phyloP scores from a whole-genome alignment of 2,888 invertebrate species.

The Leptarthrus brevirostris region DNA sequence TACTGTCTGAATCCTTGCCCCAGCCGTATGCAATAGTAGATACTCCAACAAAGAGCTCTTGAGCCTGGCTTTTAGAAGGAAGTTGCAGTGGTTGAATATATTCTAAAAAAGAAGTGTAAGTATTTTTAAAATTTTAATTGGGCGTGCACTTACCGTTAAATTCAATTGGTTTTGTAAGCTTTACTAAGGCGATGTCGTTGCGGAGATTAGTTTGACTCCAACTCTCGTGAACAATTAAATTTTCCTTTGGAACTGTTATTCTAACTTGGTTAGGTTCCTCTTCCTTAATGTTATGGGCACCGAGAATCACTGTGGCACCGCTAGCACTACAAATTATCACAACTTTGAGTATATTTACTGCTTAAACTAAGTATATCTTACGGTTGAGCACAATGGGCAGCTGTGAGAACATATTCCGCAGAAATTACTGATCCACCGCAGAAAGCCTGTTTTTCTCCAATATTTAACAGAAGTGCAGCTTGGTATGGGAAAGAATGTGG shows the following conservation, averaged over 20 bases:
- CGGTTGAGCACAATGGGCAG: conserved; percentile 53
- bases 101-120: conserved; percentile 52
- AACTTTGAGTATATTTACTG: neutral
- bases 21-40: conserved; percentile 61
- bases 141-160: conserved; percentile 63
- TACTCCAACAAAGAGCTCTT: conserved; percentile 56
- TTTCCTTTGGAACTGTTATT: conserved; percentile 55
- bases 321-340: conserved; percentile 41
- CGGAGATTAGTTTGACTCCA: conserved; percentile 60
- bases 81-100: conserved; percentile 59
- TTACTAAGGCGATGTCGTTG: conserved; percentile 68
- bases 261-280: conserved; percentile 53
- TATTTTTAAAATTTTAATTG: neutral
- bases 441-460: conserved; percentile 14
- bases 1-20: conserved; percentile 60
- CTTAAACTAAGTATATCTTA: neutral
- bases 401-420: conserved; percentile 20
- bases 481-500: conserved; percentile 62
- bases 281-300: conserved; percentile 49
- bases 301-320: conserved; percentile 42
- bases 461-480: conserved; percentile 9
- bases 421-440: conserved; percentile 47
- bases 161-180: conserved; percentile 62
- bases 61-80: conserved; percentile 56
- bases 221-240: conserved; percentile 63